These are phyloP conservation scores for Phortica okadai DNA, from an alignment of 2,888 invertebrate species.

Conservation along the genomic window DNA sequence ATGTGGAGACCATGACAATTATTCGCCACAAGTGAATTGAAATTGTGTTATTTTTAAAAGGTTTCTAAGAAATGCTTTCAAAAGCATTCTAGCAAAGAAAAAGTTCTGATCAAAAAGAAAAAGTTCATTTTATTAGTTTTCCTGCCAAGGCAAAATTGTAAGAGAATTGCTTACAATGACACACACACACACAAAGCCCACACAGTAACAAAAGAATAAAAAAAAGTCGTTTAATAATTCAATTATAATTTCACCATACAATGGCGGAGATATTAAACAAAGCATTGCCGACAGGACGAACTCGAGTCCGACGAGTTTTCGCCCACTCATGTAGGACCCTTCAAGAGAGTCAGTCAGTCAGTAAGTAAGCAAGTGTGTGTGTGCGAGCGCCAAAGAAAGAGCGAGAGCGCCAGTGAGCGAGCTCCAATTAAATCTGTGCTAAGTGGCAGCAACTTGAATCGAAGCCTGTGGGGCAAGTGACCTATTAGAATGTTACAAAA, in stretches of 20 bases:
- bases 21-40: slow-evolving; percentile 21
- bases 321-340: not conserved
- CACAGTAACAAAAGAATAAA: slow-evolving; percentile 5
- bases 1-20: not conserved
- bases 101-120: not conserved
- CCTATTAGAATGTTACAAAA: slow-evolving; percentile 73
- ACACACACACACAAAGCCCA: slow-evolving; percentile 21
- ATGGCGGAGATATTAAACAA: not conserved
- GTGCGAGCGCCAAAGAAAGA: not conserved
- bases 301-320: not conserved
- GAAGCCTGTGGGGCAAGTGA: slow-evolving; percentile 46
- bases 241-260: slow-evolving; percentile 25
- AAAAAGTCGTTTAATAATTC: slow-evolving; percentile 12
- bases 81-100: slow-evolving; percentile 6
- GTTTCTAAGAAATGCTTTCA: slow-evolving; percentile 17
- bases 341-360: not conserved
- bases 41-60: slow-evolving; percentile 27
- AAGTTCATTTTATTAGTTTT: not conserved
- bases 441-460: slow-evolving; percentile 21
- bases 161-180: slow-evolving; percentile 2
- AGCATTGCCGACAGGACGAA: not conserved
- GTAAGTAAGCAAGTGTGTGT: not conserved
- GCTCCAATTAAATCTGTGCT: slow-evolving; percentile 34
- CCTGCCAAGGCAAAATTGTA: not conserved
- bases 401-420: not conserved